phyloP scores from a whole-genome alignment of 2,888 invertebrate species.

The Adela reaumurella region DNA sequence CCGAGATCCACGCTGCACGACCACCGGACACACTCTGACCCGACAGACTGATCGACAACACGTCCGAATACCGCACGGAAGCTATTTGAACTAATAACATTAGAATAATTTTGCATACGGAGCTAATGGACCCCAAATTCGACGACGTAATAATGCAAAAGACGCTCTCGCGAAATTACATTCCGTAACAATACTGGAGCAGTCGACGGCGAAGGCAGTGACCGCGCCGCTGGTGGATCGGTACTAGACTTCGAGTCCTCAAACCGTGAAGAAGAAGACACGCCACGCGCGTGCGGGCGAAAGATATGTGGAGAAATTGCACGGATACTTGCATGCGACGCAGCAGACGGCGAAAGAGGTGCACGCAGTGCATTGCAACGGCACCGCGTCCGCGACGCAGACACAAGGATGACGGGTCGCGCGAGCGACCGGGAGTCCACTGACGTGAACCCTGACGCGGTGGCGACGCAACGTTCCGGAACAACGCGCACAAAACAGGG shows the following conservation, averaged over 20 bases:
- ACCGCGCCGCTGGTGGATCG: too few species aligned
- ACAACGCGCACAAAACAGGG: not conserved
- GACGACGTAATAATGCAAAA: not conserved
- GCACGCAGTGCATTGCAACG: not conserved
- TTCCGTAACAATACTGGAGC: too few species aligned
- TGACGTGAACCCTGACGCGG: not conserved
- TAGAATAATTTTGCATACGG: not conserved
- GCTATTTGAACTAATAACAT: not conserved
- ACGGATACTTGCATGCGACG: conserved; percentile 44
- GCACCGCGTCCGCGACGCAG: not conserved
- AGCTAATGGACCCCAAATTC: not conserved
- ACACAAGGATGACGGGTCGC: not conserved
- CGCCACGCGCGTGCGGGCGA: not conserved
- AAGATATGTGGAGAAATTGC: not conserved
- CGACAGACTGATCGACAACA: not conserved
- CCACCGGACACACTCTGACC: not conserved
- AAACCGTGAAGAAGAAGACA: too few species aligned
- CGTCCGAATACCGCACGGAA: not conserved
- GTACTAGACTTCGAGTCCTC: too few species aligned
- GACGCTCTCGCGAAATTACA: too few species aligned
- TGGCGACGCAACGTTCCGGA: not conserved
- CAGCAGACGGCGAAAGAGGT: conserved; percentile 29
- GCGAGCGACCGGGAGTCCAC: not conserved
- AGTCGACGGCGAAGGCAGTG: too few species aligned
- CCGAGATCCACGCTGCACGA: not conserved